Evolutionary conservation across 1,140 invertebrate genomes (phyloP), one percentile per base, ranked within the genome.

Genomic region (Camponotus vicinus): DNA sequence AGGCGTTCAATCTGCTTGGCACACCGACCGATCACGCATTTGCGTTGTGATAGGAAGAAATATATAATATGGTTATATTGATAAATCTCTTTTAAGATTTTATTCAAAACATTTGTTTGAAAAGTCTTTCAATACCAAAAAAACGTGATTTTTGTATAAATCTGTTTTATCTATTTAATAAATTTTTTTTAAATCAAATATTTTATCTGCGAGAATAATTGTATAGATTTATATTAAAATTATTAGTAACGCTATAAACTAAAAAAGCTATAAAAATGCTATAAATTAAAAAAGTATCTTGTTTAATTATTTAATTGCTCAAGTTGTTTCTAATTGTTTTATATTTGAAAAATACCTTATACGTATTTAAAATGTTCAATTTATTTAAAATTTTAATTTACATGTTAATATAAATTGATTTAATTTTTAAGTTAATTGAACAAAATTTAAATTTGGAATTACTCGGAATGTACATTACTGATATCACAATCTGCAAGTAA

Each of bases 1-100:
- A 66, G 61, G 0, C 21, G 15, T 27, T 42, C 59, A 27, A 77
- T 64, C 59, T 78, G 40, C 15, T 3, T 11, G 27, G 13, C 11
- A 34, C 11, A 21, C 6, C n/a, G 21, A 13, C 45, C 21, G 45
- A 80, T 80, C 77, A 69, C 45, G 64, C 64, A 70, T 21, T 69
- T 42, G 21, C 34, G 34, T 80, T 57, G 45, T 80, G 77, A 70
- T n/a, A 18, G 18, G 18, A 21, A 42, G 7, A 40, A 45, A 34
- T 15, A 34, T 8, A 59, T 59, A 7, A 59, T 21, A 18, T 34
- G 6, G 15, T 6, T 34, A 34, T 5, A 59, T 59, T 5, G 5
- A 59, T 57, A 57, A 0, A 57, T 57, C 13, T 52, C 49, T 59
- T 59, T 45, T 42, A 42, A 8, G 6, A 7, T 8, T 57, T 27